Conservation (phyloP, 2,888 invertebrate species). For the Panzeria rudis region DNA sequence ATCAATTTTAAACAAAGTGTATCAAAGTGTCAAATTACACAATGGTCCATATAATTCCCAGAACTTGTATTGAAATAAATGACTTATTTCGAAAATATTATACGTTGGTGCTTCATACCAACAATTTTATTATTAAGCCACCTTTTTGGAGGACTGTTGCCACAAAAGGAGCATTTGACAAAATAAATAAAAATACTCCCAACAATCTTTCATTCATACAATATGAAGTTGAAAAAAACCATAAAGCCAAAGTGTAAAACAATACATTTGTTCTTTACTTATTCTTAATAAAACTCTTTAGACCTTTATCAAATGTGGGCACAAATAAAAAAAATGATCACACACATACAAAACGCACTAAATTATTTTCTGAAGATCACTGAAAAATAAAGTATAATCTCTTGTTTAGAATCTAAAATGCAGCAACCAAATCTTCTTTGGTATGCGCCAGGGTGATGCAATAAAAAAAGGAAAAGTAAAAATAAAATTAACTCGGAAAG, state of each 20-base stretch:
- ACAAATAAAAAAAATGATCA: constrained; percentile 30
- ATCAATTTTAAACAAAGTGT: constrained; percentile 70
- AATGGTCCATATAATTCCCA: constrained; percentile 61
- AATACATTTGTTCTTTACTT: constrained; percentile 48
- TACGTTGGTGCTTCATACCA: constrained; percentile 33
- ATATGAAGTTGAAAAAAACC: constrained; percentile 27
- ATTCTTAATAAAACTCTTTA: constrained; percentile 32
- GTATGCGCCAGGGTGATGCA: constrained; percentile 49
- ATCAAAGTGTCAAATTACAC: constrained; percentile 72
- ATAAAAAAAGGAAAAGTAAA: background rate
- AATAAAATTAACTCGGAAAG: constrained; percentile 27
- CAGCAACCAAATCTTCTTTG: constrained; percentile 39
- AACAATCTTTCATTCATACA: constrained; percentile 39
- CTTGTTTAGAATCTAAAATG: constrained; percentile 62
- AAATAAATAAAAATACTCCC: constrained; percentile 7
- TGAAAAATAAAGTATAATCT: constrained; percentile 51
- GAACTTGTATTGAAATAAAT: constrained; percentile 66
- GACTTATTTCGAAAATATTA: constrained; percentile 64
- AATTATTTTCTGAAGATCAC: constrained; percentile 46
- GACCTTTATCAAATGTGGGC: constrained; percentile 53
- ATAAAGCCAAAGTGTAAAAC: constrained; percentile 47
- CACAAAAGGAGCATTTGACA: constrained; percentile 49
- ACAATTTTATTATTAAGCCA: constrained; percentile 51
- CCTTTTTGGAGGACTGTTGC: constrained; percentile 47
- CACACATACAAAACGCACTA: constrained; percentile 45